phyloP scores from a whole-genome alignment of 1,140 invertebrate species.

The Augochlora pura region DNA sequence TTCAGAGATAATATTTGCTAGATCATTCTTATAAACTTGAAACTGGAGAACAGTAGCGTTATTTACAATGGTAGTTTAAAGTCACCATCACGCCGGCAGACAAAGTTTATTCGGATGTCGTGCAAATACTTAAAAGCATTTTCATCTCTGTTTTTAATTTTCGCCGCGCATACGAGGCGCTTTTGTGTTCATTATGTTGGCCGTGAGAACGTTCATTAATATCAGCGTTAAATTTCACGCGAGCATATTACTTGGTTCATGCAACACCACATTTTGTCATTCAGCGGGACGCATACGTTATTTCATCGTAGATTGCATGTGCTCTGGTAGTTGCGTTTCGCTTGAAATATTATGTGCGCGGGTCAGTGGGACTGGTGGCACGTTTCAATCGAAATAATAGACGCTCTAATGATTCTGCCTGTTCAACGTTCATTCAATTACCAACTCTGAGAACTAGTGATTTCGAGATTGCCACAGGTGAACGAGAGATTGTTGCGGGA shows the following conservation, averaged over 20 bases:
- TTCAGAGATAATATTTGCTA: too few relatives aligned
- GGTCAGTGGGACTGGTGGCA: not conserved
- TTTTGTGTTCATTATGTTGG: too few relatives aligned
- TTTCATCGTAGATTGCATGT: not conserved
- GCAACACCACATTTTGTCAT: not conserved
- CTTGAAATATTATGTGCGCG: slow-evolving; percentile 29
- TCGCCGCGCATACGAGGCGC: too few relatives aligned
- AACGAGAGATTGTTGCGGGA: too few relatives aligned
- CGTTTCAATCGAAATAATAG: slow-evolving; percentile 14
- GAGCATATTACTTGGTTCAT: not conserved
- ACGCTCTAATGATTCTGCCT: slow-evolving; percentile 14
- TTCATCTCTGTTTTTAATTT: too few relatives aligned
- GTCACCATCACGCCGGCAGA: too few relatives aligned
- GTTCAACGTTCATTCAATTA: not conserved
- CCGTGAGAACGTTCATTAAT: slow-evolving; percentile 1
- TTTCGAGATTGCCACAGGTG: not conserved
- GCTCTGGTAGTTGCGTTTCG: not conserved
- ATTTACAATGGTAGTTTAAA: too few relatives aligned
- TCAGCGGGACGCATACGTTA: not conserved
- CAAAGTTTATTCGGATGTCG: too few relatives aligned
- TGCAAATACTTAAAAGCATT: too few relatives aligned
- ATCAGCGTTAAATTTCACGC: slow-evolving; percentile 4
- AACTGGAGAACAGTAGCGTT: too few relatives aligned
- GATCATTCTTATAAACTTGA: too few relatives aligned
- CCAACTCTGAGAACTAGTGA: not conserved